These are phyloP conservation scores for Etheostoma cragini DNA, from an alignment of 2,113 vertebrate genomes.

Conservation along the genomic window DNA sequence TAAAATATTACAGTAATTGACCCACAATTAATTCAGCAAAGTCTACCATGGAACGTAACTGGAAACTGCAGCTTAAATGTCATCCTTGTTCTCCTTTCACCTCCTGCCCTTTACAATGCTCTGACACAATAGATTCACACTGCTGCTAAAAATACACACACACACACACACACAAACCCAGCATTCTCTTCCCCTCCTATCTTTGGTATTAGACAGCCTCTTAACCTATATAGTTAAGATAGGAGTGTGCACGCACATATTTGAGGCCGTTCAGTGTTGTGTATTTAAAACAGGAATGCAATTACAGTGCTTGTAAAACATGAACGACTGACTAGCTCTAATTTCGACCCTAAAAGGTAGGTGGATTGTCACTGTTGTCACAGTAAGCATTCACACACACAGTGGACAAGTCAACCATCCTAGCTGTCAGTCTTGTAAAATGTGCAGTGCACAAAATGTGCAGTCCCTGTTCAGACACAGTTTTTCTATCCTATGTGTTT, in stretches of 20 bases:
- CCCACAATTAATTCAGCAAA: slow-evolving; percentile 19
- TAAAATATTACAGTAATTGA: slow-evolving; percentile 39
- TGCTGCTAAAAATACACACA: slow-evolving; percentile 46
- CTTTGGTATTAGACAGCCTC: slow-evolving; percentile 62
- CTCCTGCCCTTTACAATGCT: slow-evolving; percentile 71
- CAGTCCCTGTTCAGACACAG: neutral
- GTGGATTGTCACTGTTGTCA: slow-evolving; percentile 23
- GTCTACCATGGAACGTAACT: slow-evolving; percentile 24
- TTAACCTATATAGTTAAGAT: slow-evolving; percentile 63
- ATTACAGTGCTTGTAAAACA: slow-evolving; percentile 67
- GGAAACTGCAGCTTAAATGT: slow-evolving; percentile 66
- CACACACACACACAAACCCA: slow-evolving; percentile 20
- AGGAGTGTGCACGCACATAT: slow-evolving; percentile 52
- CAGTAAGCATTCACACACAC: neutral
- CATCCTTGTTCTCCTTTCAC: slow-evolving; percentile 68
- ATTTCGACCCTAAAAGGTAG: slow-evolving; percentile 64
- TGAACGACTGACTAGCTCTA: slow-evolving; percentile 36
- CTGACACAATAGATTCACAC: slow-evolving; percentile 57
- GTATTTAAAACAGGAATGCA: slow-evolving; percentile 62
- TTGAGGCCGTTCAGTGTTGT: slow-evolving; percentile 28
- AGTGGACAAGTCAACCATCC: too few relatives aligned
- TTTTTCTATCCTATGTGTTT: slow-evolving; percentile 5
- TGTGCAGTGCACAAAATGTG: neutral
- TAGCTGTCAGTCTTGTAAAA: neutral
- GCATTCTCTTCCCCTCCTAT: slow-evolving; percentile 35